A percentile compares a stretch with the other conserved stretches of the same genome.
phyloP scores from a whole-genome alignment of 2,113 vertebrate species.

The Pyrgilauda ruficollis region DNA sequence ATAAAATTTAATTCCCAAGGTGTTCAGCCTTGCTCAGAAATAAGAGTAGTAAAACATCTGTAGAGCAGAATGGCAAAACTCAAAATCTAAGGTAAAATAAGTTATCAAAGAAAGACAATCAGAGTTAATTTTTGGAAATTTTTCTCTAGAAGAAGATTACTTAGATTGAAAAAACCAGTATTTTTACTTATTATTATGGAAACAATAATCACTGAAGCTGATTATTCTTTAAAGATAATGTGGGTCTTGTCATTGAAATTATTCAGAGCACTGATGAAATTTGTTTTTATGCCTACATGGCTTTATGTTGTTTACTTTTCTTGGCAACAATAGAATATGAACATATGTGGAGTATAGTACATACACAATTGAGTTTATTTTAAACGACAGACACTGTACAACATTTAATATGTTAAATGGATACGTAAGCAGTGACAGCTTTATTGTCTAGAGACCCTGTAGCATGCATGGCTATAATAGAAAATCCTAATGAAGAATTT shows the following conservation, averaged over 20 bases:
- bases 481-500: not conserved
- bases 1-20: not conserved
- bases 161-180: not conserved
- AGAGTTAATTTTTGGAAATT: not conserved
- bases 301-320: not conserved
- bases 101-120: not conserved
- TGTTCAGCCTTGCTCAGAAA: not conserved
- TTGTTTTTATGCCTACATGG: not conserved
- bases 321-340: not conserved
- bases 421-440: not conserved
- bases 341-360: not conserved
- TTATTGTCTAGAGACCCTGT: not conserved
- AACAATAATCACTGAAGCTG: not conserved
- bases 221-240: not conserved
- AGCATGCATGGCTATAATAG: rapidly evolving
- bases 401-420: not conserved
- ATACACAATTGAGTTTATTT: not conserved
- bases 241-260: not conserved
- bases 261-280: not conserved
- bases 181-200: not conserved
- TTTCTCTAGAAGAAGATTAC: not conserved
- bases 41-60: not conserved
- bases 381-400: not conserved
- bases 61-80: not conserved
- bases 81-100: not conserved